Evolutionary conservation across 2,113 vertebrate genomes (phyloP), one percentile per base, ranked within the genome.

Genomic region (Tapirus terrestris): DNA sequence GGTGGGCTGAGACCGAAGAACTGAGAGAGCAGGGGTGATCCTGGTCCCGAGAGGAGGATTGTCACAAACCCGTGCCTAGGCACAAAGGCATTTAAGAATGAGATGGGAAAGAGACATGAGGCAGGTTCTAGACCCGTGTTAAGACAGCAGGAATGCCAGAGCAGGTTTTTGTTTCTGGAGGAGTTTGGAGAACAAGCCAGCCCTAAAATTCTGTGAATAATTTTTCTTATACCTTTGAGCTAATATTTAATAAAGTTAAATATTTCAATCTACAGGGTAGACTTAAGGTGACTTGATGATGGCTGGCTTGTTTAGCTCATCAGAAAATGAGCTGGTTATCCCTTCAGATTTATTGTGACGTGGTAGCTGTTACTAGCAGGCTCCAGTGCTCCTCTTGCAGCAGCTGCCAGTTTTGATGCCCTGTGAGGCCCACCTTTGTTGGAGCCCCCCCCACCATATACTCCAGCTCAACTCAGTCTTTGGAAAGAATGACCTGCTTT

Each of bases 161-260:
- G 27, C 27, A 25, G 23, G 13, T 12, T 63, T 76, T 96, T 86
- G 6, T 63, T 75, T 79, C 70, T 88, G 79, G 48, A 83, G 21
- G 45, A 48, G 43, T 56, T 87, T 51, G 61, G 9, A 73, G 9
- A 85, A 8, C 16, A 23, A 60, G 8, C n/a, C n/a, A 79, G 53
- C 27, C 17, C 4, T 95, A 56, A 72, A 97, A 86, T 70, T 43
- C 83, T 48, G 27, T 43, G 63, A 68, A 65, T 68, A 43, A 9
- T 81, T 90, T 97, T 90, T 58, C 56, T 75, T 27, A 43, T 84
- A 77, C 12, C 31, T 88, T 94, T 68, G 17, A 91, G 45, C 79
- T 94, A 39, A 82, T 53, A 53, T 61, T 73, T 91, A 85, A 61
- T 91, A 23, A 93, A 91, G 63, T 56, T 56, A 77, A 93, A 51